These are phyloP conservation scores for Xanthorhoe spadicearia DNA, from an alignment of 2,888 invertebrate species.

Conservation along the genomic window DNA sequence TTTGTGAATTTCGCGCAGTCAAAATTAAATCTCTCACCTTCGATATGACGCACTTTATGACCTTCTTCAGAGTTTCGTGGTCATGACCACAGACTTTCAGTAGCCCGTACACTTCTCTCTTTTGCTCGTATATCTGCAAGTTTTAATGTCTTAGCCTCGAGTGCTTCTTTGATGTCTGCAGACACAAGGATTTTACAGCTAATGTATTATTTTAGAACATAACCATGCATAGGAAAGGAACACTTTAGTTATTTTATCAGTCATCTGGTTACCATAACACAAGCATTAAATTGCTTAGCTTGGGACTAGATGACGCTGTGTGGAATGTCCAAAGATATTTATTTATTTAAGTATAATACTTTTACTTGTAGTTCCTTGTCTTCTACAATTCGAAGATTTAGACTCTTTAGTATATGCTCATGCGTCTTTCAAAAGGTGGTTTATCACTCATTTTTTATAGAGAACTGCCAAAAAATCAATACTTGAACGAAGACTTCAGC, in stretches of 20 bases:
- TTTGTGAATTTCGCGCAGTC: slow-evolving; percentile 6
- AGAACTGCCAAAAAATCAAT: too few relatives aligned
- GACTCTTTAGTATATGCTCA: too few relatives aligned
- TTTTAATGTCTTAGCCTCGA: slow-evolving; percentile 41
- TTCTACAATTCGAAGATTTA: too few relatives aligned
- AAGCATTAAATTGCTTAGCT: too few relatives aligned
- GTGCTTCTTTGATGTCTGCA: slow-evolving; percentile 34
- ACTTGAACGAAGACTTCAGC: too few relatives aligned
- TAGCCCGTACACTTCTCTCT: slow-evolving; percentile 66
- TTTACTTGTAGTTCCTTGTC: too few relatives aligned
- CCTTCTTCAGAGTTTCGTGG: slow-evolving; percentile 76
- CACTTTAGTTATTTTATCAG: neutral
- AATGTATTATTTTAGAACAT: slow-evolving; percentile 9
- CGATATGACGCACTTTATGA: slow-evolving; percentile 79
- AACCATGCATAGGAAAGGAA: neutral
- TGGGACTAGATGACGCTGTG: too few relatives aligned
- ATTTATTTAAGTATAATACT: too few relatives aligned
- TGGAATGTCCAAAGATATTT: too few relatives aligned
- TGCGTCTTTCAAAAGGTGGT: too few relatives aligned
- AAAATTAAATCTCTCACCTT: slow-evolving; percentile 60
- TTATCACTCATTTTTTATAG: too few relatives aligned
- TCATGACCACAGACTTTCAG: slow-evolving; percentile 77
- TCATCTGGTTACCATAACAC: too few relatives aligned
- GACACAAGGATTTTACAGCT: slow-evolving; percentile 22
- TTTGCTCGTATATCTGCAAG: slow-evolving; percentile 71